Conservation (phyloP, 2,797 vertebrate genomes). For the Aphelocoma californica region DNA sequence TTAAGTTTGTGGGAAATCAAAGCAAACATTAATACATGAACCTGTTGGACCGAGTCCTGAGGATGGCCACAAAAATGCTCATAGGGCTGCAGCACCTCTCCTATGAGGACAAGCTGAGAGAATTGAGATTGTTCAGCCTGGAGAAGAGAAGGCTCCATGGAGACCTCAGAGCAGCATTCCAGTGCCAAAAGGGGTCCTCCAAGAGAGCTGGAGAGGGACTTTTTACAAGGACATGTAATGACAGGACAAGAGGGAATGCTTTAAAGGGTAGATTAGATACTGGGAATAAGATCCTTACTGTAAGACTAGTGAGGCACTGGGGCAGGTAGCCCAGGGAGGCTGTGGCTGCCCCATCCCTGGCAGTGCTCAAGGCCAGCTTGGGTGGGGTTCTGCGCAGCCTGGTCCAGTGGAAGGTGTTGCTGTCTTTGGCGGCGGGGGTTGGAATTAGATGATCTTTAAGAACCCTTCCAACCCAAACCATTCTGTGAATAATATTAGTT, state of each 20-base stretch:
- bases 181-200: not conserved
- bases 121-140: not conserved
- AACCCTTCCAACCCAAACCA: not conserved
- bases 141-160: not conserved
- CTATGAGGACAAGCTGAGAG: not conserved
- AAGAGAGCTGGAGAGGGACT: not conserved
- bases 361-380: not conserved
- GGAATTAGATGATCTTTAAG: not conserved
- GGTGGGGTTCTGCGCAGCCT: not conserved
- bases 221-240: not conserved
- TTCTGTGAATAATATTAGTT: not conserved
- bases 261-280: not conserved
- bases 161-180: not conserved
- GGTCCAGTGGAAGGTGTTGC: not conserved
- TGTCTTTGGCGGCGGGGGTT: not conserved
- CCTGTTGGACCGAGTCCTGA: not conserved
- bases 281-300: not conserved
- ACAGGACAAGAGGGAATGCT: not conserved
- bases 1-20: conserved; percentile 13
- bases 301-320: not conserved
- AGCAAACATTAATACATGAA: not conserved
- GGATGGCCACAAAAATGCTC: not conserved
- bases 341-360: not conserved
- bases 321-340: not conserved
- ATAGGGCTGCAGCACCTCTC: not conserved